Base-by-base conservation (phyloP, 2,113 vertebrate genomes). In the Indri indri region DNA sequence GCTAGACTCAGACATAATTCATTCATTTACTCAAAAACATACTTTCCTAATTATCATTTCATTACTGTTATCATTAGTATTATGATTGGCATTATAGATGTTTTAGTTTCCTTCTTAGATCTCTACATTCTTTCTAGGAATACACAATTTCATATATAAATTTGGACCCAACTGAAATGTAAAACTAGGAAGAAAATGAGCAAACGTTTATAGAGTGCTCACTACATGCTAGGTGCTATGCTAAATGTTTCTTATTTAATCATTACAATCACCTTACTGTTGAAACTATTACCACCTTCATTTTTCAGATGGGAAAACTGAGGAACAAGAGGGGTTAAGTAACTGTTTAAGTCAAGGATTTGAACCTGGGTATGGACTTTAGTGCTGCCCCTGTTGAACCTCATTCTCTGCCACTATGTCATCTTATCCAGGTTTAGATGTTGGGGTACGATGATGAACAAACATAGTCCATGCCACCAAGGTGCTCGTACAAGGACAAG, bases 1-100 rank as follows among this genome's bases (percentile, higher is more conserved):
- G 61, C 32, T 76, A 23, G 47, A 90, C 30, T 88, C 8, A 82
- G 40, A 95, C 14, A 81, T 63, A 47, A 83, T 79, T 87, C 30
- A 79, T 45, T 83, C 10, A 88, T 42, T 90, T 96, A 91, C 83
- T 89, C 1, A 83, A 85, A 94, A 88, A 20, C 6, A 45, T 27
- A 47, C 3, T 80, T 94, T 90, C 45, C 27, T 42, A 81, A 82
- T 87, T 54, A 54, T 66, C 45, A 7, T 84, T 91, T 59, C 27
- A 47, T 30, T 68, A 37, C 2, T 57, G 40, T 52, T 81, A 61
- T 25, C 65, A 92, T 34, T 87, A 17, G 3, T 45, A 79, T 18
- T 2, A 71, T 34, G 11, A 7, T 7, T 7, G 80, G 27, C 54
- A 54, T 23, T 47, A 4, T 47, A 77, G 23, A 34, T 27, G 8